phyloP scores from a whole-genome alignment of 2,113 vertebrate genomes.

The Lichenostomus cassidix region DNA sequence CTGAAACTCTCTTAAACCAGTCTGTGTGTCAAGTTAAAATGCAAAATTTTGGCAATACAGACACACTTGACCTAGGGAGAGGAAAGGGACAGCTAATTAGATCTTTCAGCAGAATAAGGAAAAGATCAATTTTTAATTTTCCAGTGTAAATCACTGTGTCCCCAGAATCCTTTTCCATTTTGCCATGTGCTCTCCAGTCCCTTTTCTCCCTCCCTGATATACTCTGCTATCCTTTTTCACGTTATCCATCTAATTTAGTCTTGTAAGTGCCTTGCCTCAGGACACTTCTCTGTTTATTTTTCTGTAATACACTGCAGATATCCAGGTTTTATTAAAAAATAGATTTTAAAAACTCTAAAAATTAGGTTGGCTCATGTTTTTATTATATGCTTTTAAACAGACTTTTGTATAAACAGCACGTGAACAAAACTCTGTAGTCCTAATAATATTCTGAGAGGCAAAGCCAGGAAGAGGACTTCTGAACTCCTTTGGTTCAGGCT shows the following conservation, averaged over 20 bases:
- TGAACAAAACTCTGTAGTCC: not conserved
- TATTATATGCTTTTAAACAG: not conserved
- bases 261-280: not conserved
- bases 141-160: not conserved
- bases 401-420: not conserved
- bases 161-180: not conserved
- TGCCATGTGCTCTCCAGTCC: not conserved
- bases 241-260: not conserved
- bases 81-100: not conserved
- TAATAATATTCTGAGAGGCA: not conserved
- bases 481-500: not conserved
- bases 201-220: not conserved
- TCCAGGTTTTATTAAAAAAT: not conserved
- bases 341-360: not conserved
- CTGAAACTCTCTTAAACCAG: not conserved
- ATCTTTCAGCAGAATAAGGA: not conserved
- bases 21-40: not conserved
- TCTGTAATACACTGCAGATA: not conserved
- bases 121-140: constrained; percentile 2
- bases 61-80: not conserved
- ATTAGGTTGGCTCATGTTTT: not conserved
- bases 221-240: not conserved
- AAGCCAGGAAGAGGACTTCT: not conserved
- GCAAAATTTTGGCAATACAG: not conserved
- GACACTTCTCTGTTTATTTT: not conserved